Conservation (phyloP, 2,888 invertebrate genomes). For the Diarsia brunnea region DNA sequence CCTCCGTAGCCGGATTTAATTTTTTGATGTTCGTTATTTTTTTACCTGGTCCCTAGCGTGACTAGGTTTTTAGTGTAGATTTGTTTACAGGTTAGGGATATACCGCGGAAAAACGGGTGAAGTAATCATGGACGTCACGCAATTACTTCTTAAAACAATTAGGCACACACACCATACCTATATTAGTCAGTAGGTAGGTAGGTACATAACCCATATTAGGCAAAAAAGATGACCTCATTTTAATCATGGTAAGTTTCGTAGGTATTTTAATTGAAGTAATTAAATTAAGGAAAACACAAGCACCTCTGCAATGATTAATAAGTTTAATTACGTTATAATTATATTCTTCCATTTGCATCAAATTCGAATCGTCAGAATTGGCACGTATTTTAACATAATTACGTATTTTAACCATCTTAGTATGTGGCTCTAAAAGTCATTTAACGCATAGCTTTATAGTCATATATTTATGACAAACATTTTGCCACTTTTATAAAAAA, state of each 20-base stretch:
- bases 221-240: neutral
- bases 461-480: neutral
- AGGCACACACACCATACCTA: neutral
- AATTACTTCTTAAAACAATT: constrained; percentile 9
- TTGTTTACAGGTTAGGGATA: neutral
- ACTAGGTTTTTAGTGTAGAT: neutral
- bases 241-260: no score
- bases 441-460: neutral
- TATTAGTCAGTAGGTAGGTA: neutral
- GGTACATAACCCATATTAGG: neutral
- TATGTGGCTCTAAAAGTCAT: neutral
- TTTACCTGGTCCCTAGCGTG: neutral
- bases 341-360: neutral
- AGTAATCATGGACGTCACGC: neutral
- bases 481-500: constrained; percentile 1
- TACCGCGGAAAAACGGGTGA: neutral
- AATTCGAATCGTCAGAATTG: neutral
- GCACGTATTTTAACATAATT: neutral
- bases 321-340: neutral
- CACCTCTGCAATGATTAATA: neutral
- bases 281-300: constrained; percentile 28
- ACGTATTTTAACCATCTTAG: neutral
- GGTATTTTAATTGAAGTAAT: constrained; percentile 7
- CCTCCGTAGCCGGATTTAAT: constrained; percentile 67
- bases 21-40: constrained; percentile 39